Base-by-base conservation (phyloP, 2,113 vertebrate species). In the Ceyx cyanopectus region DNA sequence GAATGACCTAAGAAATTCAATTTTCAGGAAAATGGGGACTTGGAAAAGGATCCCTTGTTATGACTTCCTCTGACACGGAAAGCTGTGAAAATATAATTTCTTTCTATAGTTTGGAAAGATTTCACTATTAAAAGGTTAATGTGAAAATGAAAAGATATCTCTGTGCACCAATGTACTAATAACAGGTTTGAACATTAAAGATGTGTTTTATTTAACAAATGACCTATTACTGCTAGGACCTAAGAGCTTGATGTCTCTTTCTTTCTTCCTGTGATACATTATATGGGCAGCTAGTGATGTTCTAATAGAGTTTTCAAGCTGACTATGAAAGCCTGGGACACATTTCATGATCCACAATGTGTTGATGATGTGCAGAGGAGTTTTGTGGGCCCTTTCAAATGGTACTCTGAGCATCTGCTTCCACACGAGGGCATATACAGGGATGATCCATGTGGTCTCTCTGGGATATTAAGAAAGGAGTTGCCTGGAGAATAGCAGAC, bases 191-290 rank as follows among this genome's bases (percentile, higher is more conserved):
- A 91, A 85, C 54, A 82, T 74, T 91, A 85, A 92, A 91, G 70
- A 85, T 43, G 81, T 80, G 72, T 56, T 93, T 92, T 95, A 89
- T 82, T 92, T 96, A 92, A 96, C 46, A 95, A 94, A 96, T 50
- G 67, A 60, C 67, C 76, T 58, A 63, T 73, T 87, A 85, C 67
- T 82, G 46, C 70, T 85, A 82, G 46, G 75, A 65, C 58, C 85
- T 85, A 46, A 85, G 60, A 89, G 58, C 92, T 89, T 73, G 67
- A 85, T 95, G 63, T 93, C 62, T 76, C 61, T 74, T 75, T 54
- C 68, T 92, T 86, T 85, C 69, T 82, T 95, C 54, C 74, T 76
- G 63, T 29, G 37, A 82, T 76, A 87, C 51, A 77, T 60, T 46
- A 50, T 70, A 92, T 76, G 65, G 92, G 72, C 60, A 89, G 54